A percentile compares a stretch with the other conserved stretches of the same genome.
These are phyloP conservation scores for Allolobophora icterica DNA, from an alignment of 2,888 invertebrate species.

Conservation along the genomic window DNA sequence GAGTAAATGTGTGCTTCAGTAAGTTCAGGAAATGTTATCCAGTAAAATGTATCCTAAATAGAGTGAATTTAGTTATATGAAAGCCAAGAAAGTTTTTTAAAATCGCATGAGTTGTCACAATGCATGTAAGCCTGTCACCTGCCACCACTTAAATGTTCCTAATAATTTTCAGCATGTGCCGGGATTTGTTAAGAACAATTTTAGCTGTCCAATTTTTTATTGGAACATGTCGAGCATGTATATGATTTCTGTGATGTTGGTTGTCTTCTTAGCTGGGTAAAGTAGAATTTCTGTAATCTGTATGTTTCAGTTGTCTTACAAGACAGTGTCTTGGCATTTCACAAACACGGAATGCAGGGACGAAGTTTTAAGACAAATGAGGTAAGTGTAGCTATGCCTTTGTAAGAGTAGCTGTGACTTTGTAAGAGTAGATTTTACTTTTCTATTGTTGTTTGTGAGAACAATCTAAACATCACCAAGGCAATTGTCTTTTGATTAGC, in stretches of 20 bases:
- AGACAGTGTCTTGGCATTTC: conserved; percentile 94
- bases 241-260: not conserved
- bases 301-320: conserved; percentile 33
- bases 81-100: too few species aligned
- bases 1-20: too few species aligned
- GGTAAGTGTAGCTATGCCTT: conserved; percentile 48
- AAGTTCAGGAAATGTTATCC: too few species aligned
- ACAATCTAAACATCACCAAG: not conserved
- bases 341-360: conserved; percentile 82
- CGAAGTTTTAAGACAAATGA: conserved; percentile 74
- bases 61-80: too few species aligned
- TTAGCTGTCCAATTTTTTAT: not conserved
- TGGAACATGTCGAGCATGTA: not conserved
- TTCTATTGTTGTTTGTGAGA: not conserved
- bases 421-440: not conserved
- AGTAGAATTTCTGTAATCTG: not conserved
- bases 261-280: not conserved
- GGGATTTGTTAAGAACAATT: not conserved
- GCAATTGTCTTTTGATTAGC: not conserved
- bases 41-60: too few species aligned
- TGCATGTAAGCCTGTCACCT: too few species aligned
- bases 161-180: too few species aligned
- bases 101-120: too few species aligned
- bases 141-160: too few species aligned
- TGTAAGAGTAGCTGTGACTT: too few species aligned